A percentile compares a stretch with the other conserved stretches of the same genome.
Evolutionary conservation across 1,140 invertebrate species (phyloP).

Genomic region (Ceratina japonica): DNA sequence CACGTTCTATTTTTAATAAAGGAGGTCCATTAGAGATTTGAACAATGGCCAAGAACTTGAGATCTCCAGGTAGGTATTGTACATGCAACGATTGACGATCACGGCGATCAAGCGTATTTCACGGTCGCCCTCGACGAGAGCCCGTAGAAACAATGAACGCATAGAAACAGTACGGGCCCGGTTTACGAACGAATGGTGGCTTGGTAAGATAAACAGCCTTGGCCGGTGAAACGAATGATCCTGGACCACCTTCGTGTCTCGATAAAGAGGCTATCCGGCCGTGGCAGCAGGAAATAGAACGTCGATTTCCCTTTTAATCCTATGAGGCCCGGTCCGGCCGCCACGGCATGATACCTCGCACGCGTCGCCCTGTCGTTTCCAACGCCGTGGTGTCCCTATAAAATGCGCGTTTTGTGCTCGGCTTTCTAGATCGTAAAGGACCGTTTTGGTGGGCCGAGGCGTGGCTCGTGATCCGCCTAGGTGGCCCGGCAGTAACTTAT

Average conservation of each 20-base stretch:
- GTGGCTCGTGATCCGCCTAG: constrained; percentile 63
- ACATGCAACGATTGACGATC: constrained; percentile 8
- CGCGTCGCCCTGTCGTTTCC: constrained; percentile 50
- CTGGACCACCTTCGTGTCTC: constrained; percentile 55
- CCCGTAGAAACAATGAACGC: constrained; percentile 41
- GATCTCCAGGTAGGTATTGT: not conserved
- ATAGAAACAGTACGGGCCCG: constrained; percentile 33
- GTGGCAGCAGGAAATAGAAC: constrained; percentile 59
- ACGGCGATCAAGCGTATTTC: constrained; percentile 32
- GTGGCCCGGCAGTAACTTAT: constrained; percentile 71
- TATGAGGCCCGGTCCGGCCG: constrained; percentile 10
- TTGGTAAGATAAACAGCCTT: constrained; percentile 37
- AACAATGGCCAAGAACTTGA: not conserved
- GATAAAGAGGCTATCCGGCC: constrained; percentile 49
- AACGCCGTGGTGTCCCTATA: constrained; percentile 43
- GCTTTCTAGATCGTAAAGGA: constrained; percentile 50
- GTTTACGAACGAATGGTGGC: constrained; percentile 25
- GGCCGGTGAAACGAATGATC: constrained; percentile 52
- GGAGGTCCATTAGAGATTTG: not conserved
- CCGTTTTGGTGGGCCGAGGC: constrained; percentile 59
- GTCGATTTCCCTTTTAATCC: constrained; percentile 63
- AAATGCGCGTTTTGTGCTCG: constrained; percentile 59
- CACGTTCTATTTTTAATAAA: too few species aligned
- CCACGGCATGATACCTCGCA: constrained; percentile 58
- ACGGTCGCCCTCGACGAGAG: constrained; percentile 6